Evolutionary conservation across 1,140 invertebrate species (phyloP).

Genomic region (Drosophila paulistorum): DNA sequence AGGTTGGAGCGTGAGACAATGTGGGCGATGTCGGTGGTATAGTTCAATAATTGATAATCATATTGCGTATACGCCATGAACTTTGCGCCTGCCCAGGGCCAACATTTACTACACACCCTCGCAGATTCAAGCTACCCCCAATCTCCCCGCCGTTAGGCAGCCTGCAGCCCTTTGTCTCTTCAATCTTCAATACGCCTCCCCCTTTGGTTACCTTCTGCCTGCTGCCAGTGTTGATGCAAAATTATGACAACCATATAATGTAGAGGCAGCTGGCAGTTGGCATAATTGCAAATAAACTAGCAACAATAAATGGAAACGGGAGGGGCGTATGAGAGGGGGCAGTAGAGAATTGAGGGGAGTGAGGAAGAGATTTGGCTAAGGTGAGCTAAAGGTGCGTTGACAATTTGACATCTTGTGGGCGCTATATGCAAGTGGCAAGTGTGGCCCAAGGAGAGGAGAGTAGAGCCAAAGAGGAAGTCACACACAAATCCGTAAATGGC

Average conservation of each 20-base stretch:
- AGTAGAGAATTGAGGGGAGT: neutral
- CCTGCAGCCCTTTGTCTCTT: neutral
- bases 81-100: constrained; percentile 17
- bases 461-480: constrained; percentile 49
- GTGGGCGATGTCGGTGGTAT: neutral
- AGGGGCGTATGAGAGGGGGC: neutral
- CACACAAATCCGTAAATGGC: constrained; percentile 73
- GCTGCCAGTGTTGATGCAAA: constrained; percentile 21
- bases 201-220: constrained; percentile 7
- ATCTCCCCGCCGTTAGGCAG: neutral
- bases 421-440: constrained; percentile 6
- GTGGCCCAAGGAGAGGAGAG: neutral
- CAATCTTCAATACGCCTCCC: neutral
- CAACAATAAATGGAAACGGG: constrained; percentile 29
- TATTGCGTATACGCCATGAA: constrained; percentile 50
- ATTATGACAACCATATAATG: constrained; percentile 62
- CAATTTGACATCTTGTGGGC: constrained; percentile 65
- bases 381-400: constrained; percentile 51
- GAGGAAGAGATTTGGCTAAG: constrained; percentile 23
- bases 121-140: too few relatives aligned
- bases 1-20: constrained; percentile 2
- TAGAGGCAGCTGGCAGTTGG: constrained; percentile 52
- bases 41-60: constrained; percentile 54
- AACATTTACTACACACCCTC: neutral
- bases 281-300: constrained; percentile 67